Evolutionary conservation across 1,140 invertebrate genomes (phyloP).

Genomic region (Nymphalis io): DNA sequence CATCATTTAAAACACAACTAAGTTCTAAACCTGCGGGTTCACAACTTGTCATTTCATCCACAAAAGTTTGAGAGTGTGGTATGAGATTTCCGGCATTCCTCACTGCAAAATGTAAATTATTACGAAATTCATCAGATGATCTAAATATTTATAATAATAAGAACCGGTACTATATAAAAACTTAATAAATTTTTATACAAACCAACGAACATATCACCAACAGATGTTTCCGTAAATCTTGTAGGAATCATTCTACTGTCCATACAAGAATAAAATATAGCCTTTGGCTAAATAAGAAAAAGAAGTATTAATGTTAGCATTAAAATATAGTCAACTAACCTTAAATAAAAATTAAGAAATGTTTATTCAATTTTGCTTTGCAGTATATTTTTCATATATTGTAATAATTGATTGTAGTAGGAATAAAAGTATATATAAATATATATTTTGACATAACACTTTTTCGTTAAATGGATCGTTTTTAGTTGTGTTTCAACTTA

Average conservation of each 20-base stretch:
- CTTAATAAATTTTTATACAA: constrained; percentile 55
- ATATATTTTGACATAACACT: too few relatives aligned
- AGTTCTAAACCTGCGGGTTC: constrained; percentile 97
- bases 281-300: constrained; percentile 88
- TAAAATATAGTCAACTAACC: not conserved
- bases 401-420: too few relatives aligned
- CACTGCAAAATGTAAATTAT: constrained; percentile 82
- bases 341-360: not conserved
- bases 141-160: not conserved
- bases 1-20: constrained; percentile 95
- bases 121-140: not conserved
- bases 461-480: too few relatives aligned
- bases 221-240: constrained; percentile 95
- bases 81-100: constrained; percentile 97
- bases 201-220: constrained; percentile 98
- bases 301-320: not conserved
- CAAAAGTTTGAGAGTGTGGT: constrained; percentile 93
- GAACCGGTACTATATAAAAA: not conserved
- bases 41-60: constrained; percentile 92
- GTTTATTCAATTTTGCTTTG: not conserved
- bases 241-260: constrained; percentile 98
- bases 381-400: too few relatives aligned
- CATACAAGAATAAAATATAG: constrained; percentile 98
- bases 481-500: too few relatives aligned
- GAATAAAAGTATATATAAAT: too few relatives aligned